These are phyloP conservation scores for Syndactyla subalaris DNA, from an alignment of 2,797 vertebrate genomes.

Conservation along the genomic window DNA sequence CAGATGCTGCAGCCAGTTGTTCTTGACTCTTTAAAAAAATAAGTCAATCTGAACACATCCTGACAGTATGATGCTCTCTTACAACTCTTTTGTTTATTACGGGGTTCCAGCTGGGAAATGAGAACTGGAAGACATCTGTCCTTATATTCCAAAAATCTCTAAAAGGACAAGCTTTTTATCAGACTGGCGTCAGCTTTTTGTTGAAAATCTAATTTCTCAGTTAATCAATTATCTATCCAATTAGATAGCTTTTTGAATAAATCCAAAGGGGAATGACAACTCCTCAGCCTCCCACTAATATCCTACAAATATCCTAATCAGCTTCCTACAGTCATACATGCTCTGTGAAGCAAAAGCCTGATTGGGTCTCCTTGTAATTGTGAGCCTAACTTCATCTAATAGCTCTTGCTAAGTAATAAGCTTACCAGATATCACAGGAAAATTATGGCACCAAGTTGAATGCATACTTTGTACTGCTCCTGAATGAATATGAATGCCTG, in stretches of 20 bases:
- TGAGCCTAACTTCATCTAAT: conserved; percentile 59
- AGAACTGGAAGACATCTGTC: conserved; percentile 66
- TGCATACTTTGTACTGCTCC: conserved; percentile 41
- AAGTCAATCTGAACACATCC: conserved; percentile 22
- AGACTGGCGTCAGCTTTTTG: conserved; percentile 50
- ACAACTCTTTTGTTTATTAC: conserved; percentile 4
- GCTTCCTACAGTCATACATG: conserved; percentile 43
- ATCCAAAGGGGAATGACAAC: conserved; percentile 27
- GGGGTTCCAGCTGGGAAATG: conserved; percentile 57
- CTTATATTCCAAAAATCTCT: conserved; percentile 44
- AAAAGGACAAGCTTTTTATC: conserved; percentile 68
- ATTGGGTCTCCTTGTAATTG: conserved; percentile 47
- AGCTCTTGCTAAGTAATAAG: conserved; percentile 59
- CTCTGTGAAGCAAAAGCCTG: conserved; percentile 39
- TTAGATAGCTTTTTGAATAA: conserved; percentile 41
- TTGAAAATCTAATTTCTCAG: conserved; percentile 65
- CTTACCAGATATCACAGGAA: conserved; percentile 47
- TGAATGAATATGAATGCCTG: conserved; percentile 59
- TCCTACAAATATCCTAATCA: conserved; percentile 68
- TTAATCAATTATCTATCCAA: conserved; percentile 71
- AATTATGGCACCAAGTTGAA: conserved; percentile 58
- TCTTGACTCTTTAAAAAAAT: conserved; percentile 6
- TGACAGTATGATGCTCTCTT: conserved; percentile 14
- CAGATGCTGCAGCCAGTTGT: conserved; percentile 52
- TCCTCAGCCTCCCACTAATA: conserved; percentile 48